Conservation (phyloP, 2,888 invertebrate species). For the Drosophila fungiperda region DNA sequence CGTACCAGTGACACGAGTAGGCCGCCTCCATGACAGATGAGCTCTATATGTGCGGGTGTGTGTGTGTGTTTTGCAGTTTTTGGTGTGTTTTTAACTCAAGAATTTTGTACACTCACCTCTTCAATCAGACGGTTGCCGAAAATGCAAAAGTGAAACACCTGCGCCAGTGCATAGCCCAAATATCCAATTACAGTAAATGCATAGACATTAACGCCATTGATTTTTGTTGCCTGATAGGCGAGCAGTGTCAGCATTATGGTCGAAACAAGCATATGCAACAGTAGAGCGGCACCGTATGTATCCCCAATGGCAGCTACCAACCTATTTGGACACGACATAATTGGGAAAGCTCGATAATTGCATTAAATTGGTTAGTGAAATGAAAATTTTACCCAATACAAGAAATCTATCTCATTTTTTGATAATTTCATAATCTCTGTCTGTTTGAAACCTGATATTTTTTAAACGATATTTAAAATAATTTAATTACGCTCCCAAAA, state of each 20-base stretch:
- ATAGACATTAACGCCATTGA: conserved; percentile 91
- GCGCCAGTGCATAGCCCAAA: conserved; percentile 91
- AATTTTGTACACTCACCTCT: conserved; percentile 87
- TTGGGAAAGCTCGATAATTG: conserved; percentile 1
- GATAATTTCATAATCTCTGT: not conserved
- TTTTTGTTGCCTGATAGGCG: conserved; percentile 95
- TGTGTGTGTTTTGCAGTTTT: not conserved
- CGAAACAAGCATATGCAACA: conserved; percentile 93
- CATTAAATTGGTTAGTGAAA: conserved; percentile 30
- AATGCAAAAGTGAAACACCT: conserved; percentile 95
- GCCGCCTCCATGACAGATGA: conserved; percentile 97
- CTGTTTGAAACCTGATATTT: not conserved
- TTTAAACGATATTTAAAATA: not conserved
- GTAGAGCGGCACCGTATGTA: conserved; percentile 92
- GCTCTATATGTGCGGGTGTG: conserved; percentile 87
- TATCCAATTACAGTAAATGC: conserved; percentile 93
- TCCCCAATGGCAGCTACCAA: conserved; percentile 93
- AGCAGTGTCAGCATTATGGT: conserved; percentile 93
- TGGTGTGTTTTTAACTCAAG: not conserved
- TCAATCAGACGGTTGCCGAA: conserved; percentile 94
- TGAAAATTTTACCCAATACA: conserved; percentile 13
- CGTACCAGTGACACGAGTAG: conserved; percentile 96
- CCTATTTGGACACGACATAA: conserved; percentile 85
- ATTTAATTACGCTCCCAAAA: not conserved
- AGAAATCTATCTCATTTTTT: not conserved